Evolutionary conservation across 2,888 invertebrate species (phyloP).

Genomic region (Tipula lateralis): DNA sequence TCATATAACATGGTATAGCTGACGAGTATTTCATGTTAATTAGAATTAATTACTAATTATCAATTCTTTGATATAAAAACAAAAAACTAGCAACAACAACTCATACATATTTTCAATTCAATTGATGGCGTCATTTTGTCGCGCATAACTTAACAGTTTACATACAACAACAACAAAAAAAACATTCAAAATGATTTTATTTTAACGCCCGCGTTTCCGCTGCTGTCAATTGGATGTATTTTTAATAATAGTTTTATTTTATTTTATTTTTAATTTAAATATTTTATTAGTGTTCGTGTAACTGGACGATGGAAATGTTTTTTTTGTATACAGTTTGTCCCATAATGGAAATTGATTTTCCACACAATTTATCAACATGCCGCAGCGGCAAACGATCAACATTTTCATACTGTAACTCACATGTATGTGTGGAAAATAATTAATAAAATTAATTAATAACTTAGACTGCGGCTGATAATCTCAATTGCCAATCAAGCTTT

Average conservation of each 20-base stretch:
- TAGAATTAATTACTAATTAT: constrained; percentile 31
- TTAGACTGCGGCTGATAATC: constrained; percentile 30
- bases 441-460: constrained; percentile 30
- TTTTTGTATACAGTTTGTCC: neutral
- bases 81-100: constrained; percentile 7
- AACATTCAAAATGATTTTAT: constrained; percentile 28
- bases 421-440: neutral
- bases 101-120: constrained; percentile 20
- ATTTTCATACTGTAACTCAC: neutral
- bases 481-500: constrained; percentile 29
- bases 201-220: constrained; percentile 31
- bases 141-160: neutral
- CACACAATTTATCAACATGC: neutral
- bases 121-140: constrained; percentile 31
- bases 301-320: neutral
- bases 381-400: neutral
- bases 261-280: constrained; percentile 20
- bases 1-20: neutral
- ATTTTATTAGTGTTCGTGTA: neutral
- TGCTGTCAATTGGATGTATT: constrained; percentile 31
- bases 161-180: constrained; percentile 6
- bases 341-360: neutral
- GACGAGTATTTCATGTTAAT: constrained; percentile 29
- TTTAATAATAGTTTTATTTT: neutral
- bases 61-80: constrained; percentile 26